Percentiles rank a stretch among this genome's conserved stretches.
Evolutionary conservation across 2,888 invertebrate genomes (phyloP).

Genomic region (Caenorhabditis drosophilae): DNA sequence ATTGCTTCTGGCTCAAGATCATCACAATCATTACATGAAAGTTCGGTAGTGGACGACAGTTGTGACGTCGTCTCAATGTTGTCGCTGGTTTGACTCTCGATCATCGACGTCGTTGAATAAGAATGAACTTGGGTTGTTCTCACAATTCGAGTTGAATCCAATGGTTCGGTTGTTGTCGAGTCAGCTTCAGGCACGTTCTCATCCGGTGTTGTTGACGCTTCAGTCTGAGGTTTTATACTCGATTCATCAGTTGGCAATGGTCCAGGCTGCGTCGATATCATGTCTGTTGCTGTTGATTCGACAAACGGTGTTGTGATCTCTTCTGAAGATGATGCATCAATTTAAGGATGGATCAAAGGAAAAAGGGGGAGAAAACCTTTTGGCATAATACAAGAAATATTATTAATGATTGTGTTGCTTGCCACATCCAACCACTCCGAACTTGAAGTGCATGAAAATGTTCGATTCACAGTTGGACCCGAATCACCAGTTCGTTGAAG

Average conservation of each 20-base stretch:
- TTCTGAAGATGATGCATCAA: background rate
- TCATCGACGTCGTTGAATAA: too few relatives aligned
- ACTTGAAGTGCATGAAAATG: conserved; percentile 37
- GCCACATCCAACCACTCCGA: conserved; percentile 39
- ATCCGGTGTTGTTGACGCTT: conserved; percentile 18
- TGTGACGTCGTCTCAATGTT: too few relatives aligned
- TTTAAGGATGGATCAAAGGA: background rate
- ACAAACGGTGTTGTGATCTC: conserved; percentile 15
- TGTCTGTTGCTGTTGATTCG: conserved; percentile 15
- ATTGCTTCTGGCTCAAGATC: conserved; percentile 15
- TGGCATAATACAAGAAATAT: conserved; percentile 42
- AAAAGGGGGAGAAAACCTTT: conserved; percentile 1
- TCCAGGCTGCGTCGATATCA: conserved; percentile 19
- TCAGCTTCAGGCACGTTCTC: conserved; percentile 20
- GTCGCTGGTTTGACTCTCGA: too few relatives aligned
- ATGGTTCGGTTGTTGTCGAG: conserved; percentile 9
- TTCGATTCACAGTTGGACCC: conserved; percentile 33
- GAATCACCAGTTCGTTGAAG: conserved; percentile 2
- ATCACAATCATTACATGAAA: conserved; percentile 15
- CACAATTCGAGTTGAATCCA: too few relatives aligned
- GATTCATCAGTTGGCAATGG: conserved; percentile 17
- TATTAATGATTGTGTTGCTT: conserved; percentile 27
- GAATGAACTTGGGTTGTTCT: too few relatives aligned
- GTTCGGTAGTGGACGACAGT: conserved; percentile 9
- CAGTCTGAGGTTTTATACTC: conserved; percentile 15